phyloP scores from a whole-genome alignment of 1,140 invertebrate genomes.

The Pseudobourletiella spinata region DNA sequence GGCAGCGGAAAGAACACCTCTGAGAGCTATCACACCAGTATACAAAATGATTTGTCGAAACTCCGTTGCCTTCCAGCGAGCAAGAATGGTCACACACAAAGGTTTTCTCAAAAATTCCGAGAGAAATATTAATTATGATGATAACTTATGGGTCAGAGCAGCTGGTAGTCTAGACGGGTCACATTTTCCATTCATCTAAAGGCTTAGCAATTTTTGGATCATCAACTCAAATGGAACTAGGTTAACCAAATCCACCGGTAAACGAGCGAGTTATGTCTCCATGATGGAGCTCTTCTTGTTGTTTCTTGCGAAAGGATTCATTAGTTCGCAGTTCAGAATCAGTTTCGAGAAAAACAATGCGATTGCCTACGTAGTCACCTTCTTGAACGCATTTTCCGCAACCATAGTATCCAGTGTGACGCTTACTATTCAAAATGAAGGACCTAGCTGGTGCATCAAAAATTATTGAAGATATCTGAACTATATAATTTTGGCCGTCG shows the following conservation, averaged over 20 bases:
- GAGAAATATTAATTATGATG: too few relatives aligned
- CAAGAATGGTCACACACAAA: not conserved
- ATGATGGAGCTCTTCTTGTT: too few relatives aligned
- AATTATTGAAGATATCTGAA: constrained; percentile 30
- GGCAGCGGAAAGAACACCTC: not conserved
- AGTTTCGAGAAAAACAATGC: constrained; percentile 17
- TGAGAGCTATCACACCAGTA: constrained; percentile 12
- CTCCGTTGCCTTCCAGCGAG: constrained; percentile 20
- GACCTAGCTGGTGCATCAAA: constrained; percentile 38
- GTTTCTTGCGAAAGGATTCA: constrained; percentile 29
- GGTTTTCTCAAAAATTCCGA: constrained; percentile 7
- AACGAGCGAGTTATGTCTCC: too few relatives aligned
- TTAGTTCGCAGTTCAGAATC: constrained; percentile 27
- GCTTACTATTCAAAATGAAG: constrained; percentile 36
- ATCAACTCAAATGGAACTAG: constrained; percentile 26
- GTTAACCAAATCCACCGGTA: constrained; percentile 36
- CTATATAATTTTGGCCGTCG: not conserved
- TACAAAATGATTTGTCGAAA: constrained; percentile 19
- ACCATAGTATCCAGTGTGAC: constrained; percentile 35
- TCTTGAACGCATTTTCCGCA: constrained; percentile 37
- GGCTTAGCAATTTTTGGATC: constrained; percentile 24
- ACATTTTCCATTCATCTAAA: constrained; percentile 10
- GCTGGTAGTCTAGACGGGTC: not conserved
- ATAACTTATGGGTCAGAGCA: too few relatives aligned
- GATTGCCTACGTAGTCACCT: constrained; percentile 9